Base-by-base conservation (phyloP, 2,888 invertebrate species). In the Poecilus cupreus region DNA sequence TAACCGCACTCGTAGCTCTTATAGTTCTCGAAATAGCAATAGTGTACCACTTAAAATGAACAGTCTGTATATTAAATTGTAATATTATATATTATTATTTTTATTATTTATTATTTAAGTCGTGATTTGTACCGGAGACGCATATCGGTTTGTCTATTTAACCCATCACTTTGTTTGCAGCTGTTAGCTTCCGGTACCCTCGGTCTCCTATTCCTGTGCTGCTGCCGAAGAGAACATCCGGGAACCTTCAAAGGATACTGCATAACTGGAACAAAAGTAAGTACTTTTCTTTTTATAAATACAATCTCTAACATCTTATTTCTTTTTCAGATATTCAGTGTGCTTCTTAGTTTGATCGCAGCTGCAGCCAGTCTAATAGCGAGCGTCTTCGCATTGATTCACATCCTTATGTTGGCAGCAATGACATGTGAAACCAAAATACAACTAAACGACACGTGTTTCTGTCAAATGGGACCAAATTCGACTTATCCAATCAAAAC, bases 201-300 rank as follows among this genome's bases (percentile, higher is more conserved):
- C 8, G 90, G 90, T 16, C 84, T 90, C 39, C 84, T 88, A 22
- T 86, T 90, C 60, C 83, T 90, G 4, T 89, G 89, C 83, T 89
- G 89, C 84, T 90, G 89, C 82, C 87, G 88, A 64, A 88, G 89
- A 83, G 88, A 89, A 82, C 89, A 89, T 84, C 89, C 90, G 6
- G 89, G 88, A 51, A 87, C 88, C 85, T 87, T 87, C 16, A 85
- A 87, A 37, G 87, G 87, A 32, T 88, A 87, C 82, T 89, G 88
- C 82, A 86, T 88, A 26, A 88, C 89, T 82, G 86, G 87, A 43
- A 85, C 88, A 43, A 90, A 89, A 88, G 90, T 90, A 87, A 84
- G 78, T 83, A 81, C 57, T 24, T n/a, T 43, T 24, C 32, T 32
- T 32, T 8, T 37, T 0, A 22, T 18, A 37, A 11, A 22, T 13